Evolutionary conservation across 2,797 vertebrate species (phyloP), one percentile per base, ranked within the genome.

Genomic region (Sebastes matsubarae): DNA sequence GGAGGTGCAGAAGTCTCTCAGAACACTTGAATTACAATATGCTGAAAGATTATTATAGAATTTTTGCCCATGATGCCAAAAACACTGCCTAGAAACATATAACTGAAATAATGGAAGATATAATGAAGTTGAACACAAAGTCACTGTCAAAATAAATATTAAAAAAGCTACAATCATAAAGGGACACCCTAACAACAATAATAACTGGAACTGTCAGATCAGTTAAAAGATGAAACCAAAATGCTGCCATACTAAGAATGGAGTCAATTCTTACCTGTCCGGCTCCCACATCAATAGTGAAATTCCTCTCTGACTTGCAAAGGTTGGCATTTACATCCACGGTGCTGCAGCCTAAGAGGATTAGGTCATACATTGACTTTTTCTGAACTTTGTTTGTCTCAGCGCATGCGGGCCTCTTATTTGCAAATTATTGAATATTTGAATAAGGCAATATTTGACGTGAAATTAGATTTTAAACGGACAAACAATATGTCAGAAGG

Each of bases 351-450:
- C 89, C 87, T 80, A 76, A 90, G 79, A 94, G 89, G 92, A 94
- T 94, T 93, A 93, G 90, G 90, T 92, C 92, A 93, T 81, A 90
- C 90, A 93, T 94, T 87, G 93, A 94, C 91, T 92, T 94, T 94
- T 92, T 92, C 50, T 85, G 83, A 93, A 93, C 87, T 94, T 93
- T 95, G 91, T 94, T 94, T 93, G 88, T 94, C 85, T 92, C 72
- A 2, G 77, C 82, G 90, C 90, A 86, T 77, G 81, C 64, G 79
- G 86, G 78, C 82, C 86, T 87, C 89, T 88, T 91, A 92, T 93
- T 86, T 87, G 83, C 90, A 92, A 92, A 93, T 86, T 81, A 93
- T 93, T 89, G 88, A 93, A 92, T 93, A 94, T 92, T 93, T 92
- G 90, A 92, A 90, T 93, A 86, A 88, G 87, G 84, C 76, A 73